These are phyloP conservation scores for Anas flavirostris DNA, from an alignment of 2,797 vertebrate species.

Conservation along the genomic window DNA sequence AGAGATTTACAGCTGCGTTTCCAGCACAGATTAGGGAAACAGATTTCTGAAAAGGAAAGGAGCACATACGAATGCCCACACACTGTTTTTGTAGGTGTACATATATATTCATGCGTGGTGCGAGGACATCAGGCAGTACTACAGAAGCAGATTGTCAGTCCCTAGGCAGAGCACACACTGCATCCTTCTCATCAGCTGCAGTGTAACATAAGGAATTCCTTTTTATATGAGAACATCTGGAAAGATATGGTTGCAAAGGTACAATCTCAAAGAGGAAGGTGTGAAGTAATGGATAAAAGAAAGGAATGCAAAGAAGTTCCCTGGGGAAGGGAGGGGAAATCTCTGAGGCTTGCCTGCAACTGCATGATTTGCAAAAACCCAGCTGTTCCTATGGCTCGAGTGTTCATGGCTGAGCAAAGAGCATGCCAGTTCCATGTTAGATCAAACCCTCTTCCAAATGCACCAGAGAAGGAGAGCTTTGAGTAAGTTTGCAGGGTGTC, in stretches of 20 bases:
- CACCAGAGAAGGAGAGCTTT: not conserved
- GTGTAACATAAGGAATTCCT: not conserved
- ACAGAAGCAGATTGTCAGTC: not conserved
- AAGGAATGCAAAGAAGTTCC: not conserved
- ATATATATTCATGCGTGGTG: not conserved
- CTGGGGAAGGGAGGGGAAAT: conserved; percentile 28
- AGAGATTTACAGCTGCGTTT: not conserved
- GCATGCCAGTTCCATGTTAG: not conserved
- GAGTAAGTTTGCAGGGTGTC: not conserved
- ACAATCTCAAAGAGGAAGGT: conserved; percentile 17
- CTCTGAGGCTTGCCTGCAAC: not conserved
- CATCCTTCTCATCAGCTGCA: not conserved
- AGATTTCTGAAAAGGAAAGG: not conserved
- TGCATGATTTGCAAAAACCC: not conserved
- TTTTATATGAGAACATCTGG: not conserved
- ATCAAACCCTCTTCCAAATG: not conserved
- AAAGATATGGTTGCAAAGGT: conserved; percentile 24
- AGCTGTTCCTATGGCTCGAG: not conserved
- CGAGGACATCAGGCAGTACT: not conserved
- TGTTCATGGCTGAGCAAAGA: not conserved
- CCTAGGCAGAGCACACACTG: not conserved
- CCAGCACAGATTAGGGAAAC: not conserved
- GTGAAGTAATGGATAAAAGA: conserved; percentile 44
- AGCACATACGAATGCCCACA: not conserved
- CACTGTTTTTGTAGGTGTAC: not conserved